Evolutionary conservation across 2,797 vertebrate species (phyloP).

Genomic region (Microctenopoma lineatum): DNA sequence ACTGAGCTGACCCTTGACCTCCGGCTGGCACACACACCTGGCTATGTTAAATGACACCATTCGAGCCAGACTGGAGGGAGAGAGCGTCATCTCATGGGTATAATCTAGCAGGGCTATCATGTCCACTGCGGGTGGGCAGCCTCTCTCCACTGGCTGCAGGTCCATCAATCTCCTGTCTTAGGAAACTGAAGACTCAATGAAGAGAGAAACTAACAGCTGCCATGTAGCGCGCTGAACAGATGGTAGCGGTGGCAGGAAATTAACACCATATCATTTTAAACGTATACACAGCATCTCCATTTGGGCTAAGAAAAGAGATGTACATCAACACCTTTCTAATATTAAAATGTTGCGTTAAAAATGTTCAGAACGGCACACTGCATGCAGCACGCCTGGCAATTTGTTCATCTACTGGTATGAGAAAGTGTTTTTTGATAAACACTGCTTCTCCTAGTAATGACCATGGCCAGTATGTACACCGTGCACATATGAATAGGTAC

Average conservation of each 20-base stretch:
- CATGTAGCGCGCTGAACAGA: slow-evolving; percentile 67
- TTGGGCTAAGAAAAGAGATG: slow-evolving; percentile 26
- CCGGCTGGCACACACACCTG: slow-evolving; percentile 62
- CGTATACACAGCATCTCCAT: slow-evolving; percentile 42
- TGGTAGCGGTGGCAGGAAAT: slow-evolving; percentile 66
- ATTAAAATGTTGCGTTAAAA: slow-evolving; percentile 29
- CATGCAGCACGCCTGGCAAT: slow-evolving; percentile 1
- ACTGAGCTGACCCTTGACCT: slow-evolving; percentile 59
- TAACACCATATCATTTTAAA: slow-evolving; percentile 68
- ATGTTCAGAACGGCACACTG: slow-evolving; percentile 19
- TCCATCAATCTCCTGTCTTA: slow-evolving; percentile 62
- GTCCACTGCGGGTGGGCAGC: slow-evolving; percentile 59
- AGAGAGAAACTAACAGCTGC: slow-evolving; percentile 72
- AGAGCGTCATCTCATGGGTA: slow-evolving; percentile 52
- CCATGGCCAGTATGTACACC: not conserved
- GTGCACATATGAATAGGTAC: not conserved
- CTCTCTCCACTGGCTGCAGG: slow-evolving; percentile 48
- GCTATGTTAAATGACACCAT: slow-evolving; percentile 61
- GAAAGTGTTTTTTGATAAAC: slow-evolving; percentile 27
- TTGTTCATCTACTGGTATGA: slow-evolving; percentile 22
- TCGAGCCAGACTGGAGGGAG: slow-evolving; percentile 28
- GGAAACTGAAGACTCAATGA: slow-evolving; percentile 69
- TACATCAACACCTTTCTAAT: slow-evolving; percentile 28
- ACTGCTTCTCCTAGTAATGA: slow-evolving; percentile 10
- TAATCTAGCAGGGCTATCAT: slow-evolving; percentile 40